phyloP scores from a whole-genome alignment of 2,888 invertebrate species.

The Sipha maydis region DNA sequence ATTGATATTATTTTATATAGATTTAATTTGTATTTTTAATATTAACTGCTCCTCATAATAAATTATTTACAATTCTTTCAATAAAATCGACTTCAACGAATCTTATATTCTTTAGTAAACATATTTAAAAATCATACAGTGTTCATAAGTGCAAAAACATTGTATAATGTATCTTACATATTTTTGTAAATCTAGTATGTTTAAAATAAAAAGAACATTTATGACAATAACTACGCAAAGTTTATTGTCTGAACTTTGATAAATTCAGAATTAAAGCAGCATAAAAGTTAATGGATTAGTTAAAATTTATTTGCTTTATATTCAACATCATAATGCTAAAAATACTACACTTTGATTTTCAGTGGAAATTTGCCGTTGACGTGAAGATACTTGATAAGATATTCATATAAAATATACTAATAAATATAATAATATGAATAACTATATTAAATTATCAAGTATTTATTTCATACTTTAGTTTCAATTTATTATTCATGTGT shows the following conservation, averaged over 20 bases:
- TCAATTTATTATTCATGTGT: too few relatives aligned
- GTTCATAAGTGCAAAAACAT: neutral
- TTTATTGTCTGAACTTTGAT: neutral
- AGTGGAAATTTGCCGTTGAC: neutral
- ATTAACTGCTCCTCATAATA: neutral
- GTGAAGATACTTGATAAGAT: too few relatives aligned
- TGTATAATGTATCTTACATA: neutral
- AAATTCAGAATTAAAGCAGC: neutral
- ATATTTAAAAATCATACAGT: too few relatives aligned
- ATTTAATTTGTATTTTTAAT: neutral
- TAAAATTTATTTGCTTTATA: neutral
- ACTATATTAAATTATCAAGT: too few relatives aligned
- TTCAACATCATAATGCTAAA: neutral
- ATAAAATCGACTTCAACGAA: neutral
- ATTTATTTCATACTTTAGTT: too few relatives aligned
- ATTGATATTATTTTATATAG: neutral
- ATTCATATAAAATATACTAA: neutral
- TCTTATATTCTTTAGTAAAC: too few relatives aligned
- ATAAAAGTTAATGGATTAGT: neutral
- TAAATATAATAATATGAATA: neutral
- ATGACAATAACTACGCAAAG: neutral
- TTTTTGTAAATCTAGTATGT: too few relatives aligned
- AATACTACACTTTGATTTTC: neutral
- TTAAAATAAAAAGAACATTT: neutral
- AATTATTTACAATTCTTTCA: neutral